Evolutionary conservation across 30 jellyfish, hydroid and myxozoan genomes (phyloP), one percentile per base, ranked within the genome.

Genomic region (Turritopsis dohrnii): DNA sequence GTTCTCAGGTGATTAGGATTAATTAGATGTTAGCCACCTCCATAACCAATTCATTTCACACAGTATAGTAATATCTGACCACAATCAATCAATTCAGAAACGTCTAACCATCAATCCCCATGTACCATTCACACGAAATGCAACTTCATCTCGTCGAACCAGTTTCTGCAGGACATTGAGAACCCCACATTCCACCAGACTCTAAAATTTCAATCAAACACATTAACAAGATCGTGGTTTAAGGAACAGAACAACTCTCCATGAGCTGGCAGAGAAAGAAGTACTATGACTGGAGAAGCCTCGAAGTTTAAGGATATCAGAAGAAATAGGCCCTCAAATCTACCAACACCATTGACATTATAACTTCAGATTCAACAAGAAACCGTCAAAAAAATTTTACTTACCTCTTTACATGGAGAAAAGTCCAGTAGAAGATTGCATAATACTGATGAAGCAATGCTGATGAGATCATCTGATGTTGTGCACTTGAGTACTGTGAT

Each of bases 331-430:
- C n/a, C n/a, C n/a, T n/a, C n/a, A n/a, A n/a, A n/a, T n/a, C 60
- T 41, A 41, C 60, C 13, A 41, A 41, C 60, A 41, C 60, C 60
- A 13, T 41, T 41, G 13, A 41, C 60, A 41, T 13, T 41, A n/a
- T n/a, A 41, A 41, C 13, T 3, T 41, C 60, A 41, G 13, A 41
- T 41, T 3, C 60, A 3, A 3, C 60, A 41, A 3, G 5, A 41
- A 41, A 3, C 5, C 60, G 13, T 5, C 60, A 41, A 41, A n/a
- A n/a, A n/a, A n/a, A n/a, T 16, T 21, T 21, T n/a, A 77, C 92
- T 69, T 81, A 92, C 98, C 81, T 92, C 98, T 84, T 88, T 88
- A 84, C 96, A 92, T 3, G 98, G 98, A 3, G 98, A 88, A 75
- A 92, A 92, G 69, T 87, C 96, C 4, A 92, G 89, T 17, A 92